These are phyloP conservation scores for Calliphora vicina DNA, from an alignment of 1,140 invertebrate genomes.

Conservation along the genomic window DNA sequence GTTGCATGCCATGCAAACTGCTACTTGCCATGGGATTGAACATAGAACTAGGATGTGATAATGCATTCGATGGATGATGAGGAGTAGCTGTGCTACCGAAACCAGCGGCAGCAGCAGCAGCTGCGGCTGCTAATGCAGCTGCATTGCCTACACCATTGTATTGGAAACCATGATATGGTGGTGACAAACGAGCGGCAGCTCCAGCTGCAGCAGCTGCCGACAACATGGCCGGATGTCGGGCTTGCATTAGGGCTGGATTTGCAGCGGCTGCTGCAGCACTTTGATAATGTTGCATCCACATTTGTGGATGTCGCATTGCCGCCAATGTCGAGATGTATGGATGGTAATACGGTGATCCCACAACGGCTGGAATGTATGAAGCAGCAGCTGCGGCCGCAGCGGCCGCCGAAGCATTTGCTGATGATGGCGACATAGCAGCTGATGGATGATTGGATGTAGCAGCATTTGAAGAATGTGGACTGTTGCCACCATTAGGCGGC, in stretches of 20 bases:
- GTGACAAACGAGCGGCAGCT: conserved; percentile 45
- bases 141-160: conserved; percentile 57
- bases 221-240: conserved; percentile 33
- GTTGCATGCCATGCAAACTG: conserved; percentile 28
- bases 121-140: conserved; percentile 50
- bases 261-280: conserved; percentile 58
- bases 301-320: conserved; percentile 59
- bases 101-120: conserved; percentile 47
- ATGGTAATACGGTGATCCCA: conserved; percentile 52
- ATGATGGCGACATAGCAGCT: conserved; percentile 25
- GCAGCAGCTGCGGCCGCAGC: conserved; percentile 53
- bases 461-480: conserved; percentile 25
- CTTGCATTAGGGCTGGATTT: conserved; percentile 37
- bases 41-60: conserved; percentile 13
- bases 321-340: conserved; percentile 64
- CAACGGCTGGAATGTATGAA: conserved; percentile 59
- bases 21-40: conserved; percentile 23
- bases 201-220: conserved; percentile 44
- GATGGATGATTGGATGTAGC: neutral
- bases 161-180: conserved; percentile 52
- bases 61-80: conserved; percentile 13
- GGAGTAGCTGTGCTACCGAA: neutral
- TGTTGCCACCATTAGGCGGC: conserved; percentile 19
- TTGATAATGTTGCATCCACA: conserved; percentile 67
- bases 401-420: conserved; percentile 44